phyloP scores from a whole-genome alignment of 2,113 vertebrate genomes.

The Alexandromys fortis region DNA sequence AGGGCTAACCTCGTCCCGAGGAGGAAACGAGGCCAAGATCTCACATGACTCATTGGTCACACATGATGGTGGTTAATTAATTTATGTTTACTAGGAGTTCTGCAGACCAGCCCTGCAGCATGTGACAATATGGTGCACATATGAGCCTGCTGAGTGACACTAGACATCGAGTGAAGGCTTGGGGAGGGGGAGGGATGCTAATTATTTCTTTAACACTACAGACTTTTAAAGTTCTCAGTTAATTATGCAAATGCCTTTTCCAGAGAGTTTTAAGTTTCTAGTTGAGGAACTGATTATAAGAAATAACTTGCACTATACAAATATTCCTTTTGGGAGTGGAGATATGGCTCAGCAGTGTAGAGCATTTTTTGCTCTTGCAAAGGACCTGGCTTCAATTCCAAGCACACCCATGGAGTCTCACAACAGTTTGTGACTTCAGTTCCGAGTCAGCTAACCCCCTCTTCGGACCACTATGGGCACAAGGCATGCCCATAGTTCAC shows the following conservation, averaged over 20 bases:
- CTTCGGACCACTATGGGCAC: not conserved
- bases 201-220: not conserved
- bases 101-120: not conserved
- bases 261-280: slow-evolving; percentile 9
- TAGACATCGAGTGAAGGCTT: not conserved
- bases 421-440: not conserved
- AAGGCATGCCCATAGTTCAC: not conserved
- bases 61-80: not conserved
- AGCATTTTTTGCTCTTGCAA: not conserved
- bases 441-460: not conserved
- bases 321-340: not conserved
- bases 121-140: not conserved
- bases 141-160: not conserved
- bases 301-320: not conserved
- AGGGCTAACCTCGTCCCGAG: not conserved
- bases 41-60: not conserved
- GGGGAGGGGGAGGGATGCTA: not conserved
- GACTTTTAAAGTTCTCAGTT: not conserved
- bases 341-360: not conserved
- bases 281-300: not conserved
- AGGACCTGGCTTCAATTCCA: not conserved
- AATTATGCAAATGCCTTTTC: not conserved
- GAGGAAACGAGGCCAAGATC: not conserved
- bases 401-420: no score
- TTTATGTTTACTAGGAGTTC: not conserved